Percentiles rank a stretch among this genome's conserved stretches.
These are phyloP conservation scores for Apostichopus parvimensis DNA, from an alignment of 35 echinoderm and acorn worm species.

Conservation along the genomic window DNA sequence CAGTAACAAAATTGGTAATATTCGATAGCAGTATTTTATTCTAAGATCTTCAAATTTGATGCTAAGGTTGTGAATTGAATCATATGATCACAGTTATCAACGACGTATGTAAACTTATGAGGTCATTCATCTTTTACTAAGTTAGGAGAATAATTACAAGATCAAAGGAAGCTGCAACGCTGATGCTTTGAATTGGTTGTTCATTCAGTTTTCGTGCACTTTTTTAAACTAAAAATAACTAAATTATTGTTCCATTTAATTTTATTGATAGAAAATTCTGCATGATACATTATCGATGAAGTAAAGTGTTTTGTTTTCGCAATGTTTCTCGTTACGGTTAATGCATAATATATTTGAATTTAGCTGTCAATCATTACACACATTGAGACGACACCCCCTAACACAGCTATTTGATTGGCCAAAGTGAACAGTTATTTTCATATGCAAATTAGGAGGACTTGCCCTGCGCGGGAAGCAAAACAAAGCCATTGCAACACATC, in stretches of 20 bases:
- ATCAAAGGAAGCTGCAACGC: constrained; percentile 10
- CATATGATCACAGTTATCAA: constrained; percentile 49
- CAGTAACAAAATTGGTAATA: too few relatives aligned
- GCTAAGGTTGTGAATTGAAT: constrained; percentile 20
- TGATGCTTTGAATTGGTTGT: not conserved
- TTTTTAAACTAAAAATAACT: not conserved
- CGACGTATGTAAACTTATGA: constrained; percentile 40
- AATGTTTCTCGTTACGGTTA: not conserved
- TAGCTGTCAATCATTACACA: constrained; percentile 37
- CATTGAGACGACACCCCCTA: constrained; percentile 31
- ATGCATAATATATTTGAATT: constrained; percentile 41
- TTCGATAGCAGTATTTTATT: too few relatives aligned
- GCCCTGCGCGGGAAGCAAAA: constrained; percentile 60
- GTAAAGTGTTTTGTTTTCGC: constrained; percentile 18
- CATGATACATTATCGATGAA: not conserved
- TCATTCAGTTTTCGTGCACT: not conserved
- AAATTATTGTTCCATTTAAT: not conserved
- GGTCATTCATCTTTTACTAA: constrained; percentile 47
- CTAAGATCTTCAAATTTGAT: too few relatives aligned
- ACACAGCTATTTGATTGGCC: constrained; percentile 18
- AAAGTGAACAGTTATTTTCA: constrained; percentile 14
- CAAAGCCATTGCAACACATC: constrained; percentile 63
- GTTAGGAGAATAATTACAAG: constrained; percentile 6
- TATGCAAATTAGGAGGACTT: constrained; percentile 59
- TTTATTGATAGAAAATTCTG: too few relatives aligned